Percentiles rank a stretch among this genome's conserved stretches.
Evolutionary conservation across 2,113 vertebrate species (phyloP).

Genomic region (Otocyon megalotis): DNA sequence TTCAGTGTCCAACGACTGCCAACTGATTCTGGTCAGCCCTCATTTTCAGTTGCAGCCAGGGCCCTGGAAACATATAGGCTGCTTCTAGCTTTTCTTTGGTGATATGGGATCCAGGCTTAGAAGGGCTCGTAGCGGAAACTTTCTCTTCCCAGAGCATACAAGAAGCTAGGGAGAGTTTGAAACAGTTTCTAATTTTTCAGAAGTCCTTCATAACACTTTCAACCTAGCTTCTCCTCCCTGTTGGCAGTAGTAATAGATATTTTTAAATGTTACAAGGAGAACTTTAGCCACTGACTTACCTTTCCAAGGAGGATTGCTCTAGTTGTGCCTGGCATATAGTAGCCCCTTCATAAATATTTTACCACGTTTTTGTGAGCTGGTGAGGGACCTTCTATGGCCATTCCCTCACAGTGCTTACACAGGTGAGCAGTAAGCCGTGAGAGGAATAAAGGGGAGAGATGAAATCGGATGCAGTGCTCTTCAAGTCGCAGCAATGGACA

Average conservation of each 20-base stretch:
- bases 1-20: not conserved
- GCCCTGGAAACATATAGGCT: constrained; percentile 77
- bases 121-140: constrained; percentile 76
- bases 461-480: not conserved
- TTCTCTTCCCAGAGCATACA: constrained; percentile 68
- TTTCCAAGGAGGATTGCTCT: constrained; percentile 68
- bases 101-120: constrained; percentile 44
- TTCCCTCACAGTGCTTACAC: not conserved
- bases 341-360: not conserved
- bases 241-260: constrained; percentile 72
- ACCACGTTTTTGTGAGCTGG: not conserved
- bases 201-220: constrained; percentile 52
- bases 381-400: not conserved
- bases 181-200: constrained; percentile 78
- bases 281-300: constrained; percentile 78
- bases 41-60: constrained; percentile 76
- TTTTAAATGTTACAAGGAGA: constrained; percentile 71
- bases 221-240: constrained; percentile 33
- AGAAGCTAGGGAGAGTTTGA: constrained; percentile 65
- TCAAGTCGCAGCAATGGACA: not conserved
- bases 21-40: not conserved
- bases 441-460: not conserved
- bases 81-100: constrained; percentile 80
- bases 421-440: not conserved
- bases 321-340: not conserved